Evolutionary conservation across 2,888 invertebrate genomes (phyloP).

Genomic region (Sinhomidia bicolor): DNA sequence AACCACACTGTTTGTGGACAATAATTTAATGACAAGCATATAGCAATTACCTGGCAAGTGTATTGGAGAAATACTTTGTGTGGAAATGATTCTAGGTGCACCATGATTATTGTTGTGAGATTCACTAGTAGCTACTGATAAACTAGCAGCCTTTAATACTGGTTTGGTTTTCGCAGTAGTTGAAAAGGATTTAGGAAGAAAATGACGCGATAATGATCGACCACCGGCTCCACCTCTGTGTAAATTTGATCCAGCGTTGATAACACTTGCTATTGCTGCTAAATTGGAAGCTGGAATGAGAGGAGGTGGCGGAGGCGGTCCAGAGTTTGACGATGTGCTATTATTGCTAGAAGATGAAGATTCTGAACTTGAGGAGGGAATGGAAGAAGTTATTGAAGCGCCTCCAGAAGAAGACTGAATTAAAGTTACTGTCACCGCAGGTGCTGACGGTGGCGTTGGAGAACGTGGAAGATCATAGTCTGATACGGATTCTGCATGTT

Average conservation of each 20-base stretch:
- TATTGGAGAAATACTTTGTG: slow-evolving; percentile 21
- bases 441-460: slow-evolving; percentile 54
- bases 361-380: slow-evolving; percentile 43
- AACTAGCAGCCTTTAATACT: slow-evolving; percentile 65
- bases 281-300: slow-evolving; percentile 68
- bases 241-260: not conserved
- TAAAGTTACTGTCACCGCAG: slow-evolving; percentile 66
- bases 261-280: slow-evolving; percentile 51
- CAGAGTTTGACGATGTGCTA: not conserved
- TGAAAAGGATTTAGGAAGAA: slow-evolving; percentile 66
- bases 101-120: slow-evolving; percentile 55
- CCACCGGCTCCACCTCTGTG: not conserved
- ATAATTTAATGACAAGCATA: too few relatives aligned
- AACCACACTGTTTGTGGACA: too few relatives aligned
- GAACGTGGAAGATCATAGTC: slow-evolving; percentile 44
- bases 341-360: slow-evolving; percentile 8
- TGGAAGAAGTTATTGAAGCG: slow-evolving; percentile 38
- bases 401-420: slow-evolving; percentile 55
- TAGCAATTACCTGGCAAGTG: slow-evolving; percentile 28
- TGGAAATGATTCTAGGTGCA: slow-evolving; percentile 35
- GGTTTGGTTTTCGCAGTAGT: slow-evolving; percentile 60
- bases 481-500: slow-evolving; percentile 30
- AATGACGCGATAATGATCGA: slow-evolving; percentile 49
- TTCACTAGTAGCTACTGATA: slow-evolving; percentile 34
- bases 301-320: slow-evolving; percentile 67